phyloP scores from a whole-genome alignment of 2,113 vertebrate genomes.

The Anolis carolinensis region DNA sequence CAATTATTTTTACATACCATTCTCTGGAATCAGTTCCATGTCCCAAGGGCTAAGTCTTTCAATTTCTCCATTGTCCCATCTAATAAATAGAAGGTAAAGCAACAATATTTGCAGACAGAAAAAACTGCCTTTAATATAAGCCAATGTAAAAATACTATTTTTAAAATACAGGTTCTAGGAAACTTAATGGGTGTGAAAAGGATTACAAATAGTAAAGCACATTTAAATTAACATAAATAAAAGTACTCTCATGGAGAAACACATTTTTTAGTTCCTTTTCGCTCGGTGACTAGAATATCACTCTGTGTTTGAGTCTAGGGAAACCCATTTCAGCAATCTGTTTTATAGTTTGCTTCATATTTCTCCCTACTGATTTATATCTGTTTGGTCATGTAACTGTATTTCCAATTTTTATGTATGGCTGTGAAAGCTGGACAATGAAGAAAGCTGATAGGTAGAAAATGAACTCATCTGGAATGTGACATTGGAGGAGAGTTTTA shows the following conservation, averaged over 20 bases:
- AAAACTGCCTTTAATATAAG: not conserved
- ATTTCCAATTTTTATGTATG: too few relatives aligned
- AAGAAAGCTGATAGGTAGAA: too few relatives aligned
- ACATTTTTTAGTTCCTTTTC: not conserved
- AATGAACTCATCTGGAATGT: too few relatives aligned
- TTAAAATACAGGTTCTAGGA: not conserved
- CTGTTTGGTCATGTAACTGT: too few relatives aligned
- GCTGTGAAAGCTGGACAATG: too few relatives aligned
- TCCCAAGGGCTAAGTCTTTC: conserved; percentile 98
- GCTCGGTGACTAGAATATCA: too few relatives aligned
- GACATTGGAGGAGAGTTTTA: too few relatives aligned
- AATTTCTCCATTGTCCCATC: conserved; percentile 95
- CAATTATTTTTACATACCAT: conserved; percentile 79
- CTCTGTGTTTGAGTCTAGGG: not conserved
- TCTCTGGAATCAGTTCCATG: conserved; percentile 92
- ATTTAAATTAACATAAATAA: not conserved
- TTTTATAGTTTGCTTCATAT: not conserved
- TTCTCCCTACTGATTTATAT: too few relatives aligned
- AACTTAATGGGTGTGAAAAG: not conserved
- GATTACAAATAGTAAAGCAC: not conserved
- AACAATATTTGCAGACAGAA: conserved; percentile 23
- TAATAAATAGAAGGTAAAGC: conserved; percentile 62
- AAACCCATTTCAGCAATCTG: not conserved
- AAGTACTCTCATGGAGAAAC: not conserved
- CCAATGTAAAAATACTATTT: not conserved